These are phyloP conservation scores for Chrysoperla carnea DNA, from an alignment of 1,140 invertebrate species.

Conservation along the genomic window DNA sequence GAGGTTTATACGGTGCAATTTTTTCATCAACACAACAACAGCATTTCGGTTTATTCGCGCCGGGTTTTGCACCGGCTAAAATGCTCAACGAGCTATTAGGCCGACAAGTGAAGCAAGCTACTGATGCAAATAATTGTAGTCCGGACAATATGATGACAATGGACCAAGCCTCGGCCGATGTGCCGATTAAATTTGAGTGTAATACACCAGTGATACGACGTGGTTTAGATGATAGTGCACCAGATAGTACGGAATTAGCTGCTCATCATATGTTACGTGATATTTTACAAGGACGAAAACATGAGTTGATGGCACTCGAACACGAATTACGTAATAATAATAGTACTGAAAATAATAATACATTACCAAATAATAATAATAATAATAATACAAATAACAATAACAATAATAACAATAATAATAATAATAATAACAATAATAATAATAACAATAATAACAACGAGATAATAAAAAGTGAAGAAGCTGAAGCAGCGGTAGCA, in stretches of 20 bases:
- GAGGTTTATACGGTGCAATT: constrained; percentile 65
- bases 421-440: constrained; percentile 11
- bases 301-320: constrained; percentile 47
- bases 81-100: constrained; percentile 71
- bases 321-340: constrained; percentile 30
- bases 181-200: constrained; percentile 18
- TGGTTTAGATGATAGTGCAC: constrained; percentile 32
- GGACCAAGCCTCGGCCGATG: constrained; percentile 19
- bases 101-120: constrained; percentile 49
- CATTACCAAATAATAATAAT: constrained; percentile 27
- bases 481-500: constrained; percentile 35
- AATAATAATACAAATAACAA: constrained; percentile 25
- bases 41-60: constrained; percentile 60
- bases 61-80: constrained; percentile 61
- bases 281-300: constrained; percentile 64
- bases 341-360: constrained; percentile 11
- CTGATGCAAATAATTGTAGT: constrained; percentile 15
- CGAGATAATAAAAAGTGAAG: constrained; percentile 26
- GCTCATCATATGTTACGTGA: constrained; percentile 68
- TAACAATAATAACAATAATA: constrained; percentile 24
- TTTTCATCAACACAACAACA: constrained; percentile 52
- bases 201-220: constrained; percentile 14
- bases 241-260: constrained; percentile 23
- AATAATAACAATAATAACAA: constrained; percentile 26
- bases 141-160: constrained; percentile 25